Evolutionary conservation across 1,140 invertebrate species (phyloP), one percentile per base, ranked within the genome.

Genomic region (Galleria mellonella): DNA sequence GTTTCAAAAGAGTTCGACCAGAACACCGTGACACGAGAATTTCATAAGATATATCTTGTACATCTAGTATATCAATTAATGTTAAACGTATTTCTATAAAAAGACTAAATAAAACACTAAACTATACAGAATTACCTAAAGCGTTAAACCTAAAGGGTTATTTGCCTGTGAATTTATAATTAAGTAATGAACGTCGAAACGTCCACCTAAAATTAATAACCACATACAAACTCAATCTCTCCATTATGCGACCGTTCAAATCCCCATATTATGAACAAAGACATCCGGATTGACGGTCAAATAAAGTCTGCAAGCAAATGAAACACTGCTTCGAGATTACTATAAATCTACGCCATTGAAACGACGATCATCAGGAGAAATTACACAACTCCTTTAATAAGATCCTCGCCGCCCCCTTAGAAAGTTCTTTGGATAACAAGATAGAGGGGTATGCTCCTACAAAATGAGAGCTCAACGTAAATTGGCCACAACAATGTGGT

Each of bases 311-410:
- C 32, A 54, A 62, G 52, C 59, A 65, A 64, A 77, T 63, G 69
- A 67, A 74, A 62, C 60, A 64, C 62, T 55, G 53, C 52, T 48
- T 44, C 61, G 12, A 62, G 50, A 47, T 51, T 54, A 40, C 52
- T 53, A 65, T 81, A 79, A 79, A 75, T 75, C 65, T 56, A 49
- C 44, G 47, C 74, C 69, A 81, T 81, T 81, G 62, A 81, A 76
- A 74, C 64, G 76, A 81, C 76, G 58, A 78, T 81, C 76, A 81
- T 57, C 52, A 50, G 46, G 66, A 63, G 64, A 69, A 72, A 76
- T 74, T 77, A 70, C 63, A 53, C 48, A 55, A 66, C 71, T 72
- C 71, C 15, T 47, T 43, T 54, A 58, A 47, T 46, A 49, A 58
- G 68, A 59, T 48, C 28, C 44, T 46, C 30, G 55, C 46, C 49